Evolutionary conservation across 1,140 invertebrate genomes (phyloP), one percentile per base, ranked within the genome.

Genomic region (Drosophila littoralis): DNA sequence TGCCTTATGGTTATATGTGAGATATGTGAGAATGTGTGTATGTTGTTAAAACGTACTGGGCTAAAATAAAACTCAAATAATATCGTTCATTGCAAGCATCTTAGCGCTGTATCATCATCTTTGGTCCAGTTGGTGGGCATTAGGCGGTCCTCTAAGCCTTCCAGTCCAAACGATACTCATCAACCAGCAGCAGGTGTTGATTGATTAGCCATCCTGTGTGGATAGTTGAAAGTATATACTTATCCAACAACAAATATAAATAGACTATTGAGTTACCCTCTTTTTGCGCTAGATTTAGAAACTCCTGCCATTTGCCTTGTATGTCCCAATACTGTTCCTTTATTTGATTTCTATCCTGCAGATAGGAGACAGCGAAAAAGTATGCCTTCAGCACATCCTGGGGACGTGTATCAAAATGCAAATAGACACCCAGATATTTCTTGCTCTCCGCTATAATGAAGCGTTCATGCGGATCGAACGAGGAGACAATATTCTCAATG

Each of bases 131-230:
- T 52, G 28, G 32, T 38, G 55, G 9, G 7, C 51, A 45, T 17
- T 7, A 35, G n/a, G 9, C 42, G 7, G 9, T 33, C n/a, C 64
- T 81, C 59, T 91, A 91, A 40, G 77, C 79, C 51, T 91, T 93
- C 93, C 93, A 93, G 58, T 89, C 77, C 50, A 92, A 91, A 68
- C 92, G 90, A 92, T 93, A 94, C 73, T 94, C 92, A 50, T 93
- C 93, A 2, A 94, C 83, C 52, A 92, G 75, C 32, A 95, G 73
- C 36, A 94, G 82, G 90, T 94, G 94, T 7, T 88, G 89, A 70
- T 91, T 89, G 17, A 91, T 92, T 33, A 89, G 80, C 94, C 94
- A 95, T 36, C 92, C 94, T 94, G 5, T 9, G 3, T 2, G 8
- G 15, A 40, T 66, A 48, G 59, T 38, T 57, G 33, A 8, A 15